phyloP scores from a whole-genome alignment of 2,797 vertebrate species.

The Nyctalus aviator region DNA sequence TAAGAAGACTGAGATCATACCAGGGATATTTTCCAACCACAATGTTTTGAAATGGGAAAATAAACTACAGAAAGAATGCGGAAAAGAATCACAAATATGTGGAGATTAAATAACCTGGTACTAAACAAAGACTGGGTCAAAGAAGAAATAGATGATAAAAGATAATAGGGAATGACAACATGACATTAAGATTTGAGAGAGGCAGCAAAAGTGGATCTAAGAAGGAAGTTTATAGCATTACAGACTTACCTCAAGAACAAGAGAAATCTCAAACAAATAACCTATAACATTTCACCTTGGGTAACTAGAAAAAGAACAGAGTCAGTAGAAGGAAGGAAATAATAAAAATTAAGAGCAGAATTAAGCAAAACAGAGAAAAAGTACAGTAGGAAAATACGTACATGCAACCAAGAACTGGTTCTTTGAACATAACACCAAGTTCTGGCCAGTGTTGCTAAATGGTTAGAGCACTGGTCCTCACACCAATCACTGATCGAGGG shows the following conservation, averaged over 20 bases:
- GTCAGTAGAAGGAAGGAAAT: not conserved
- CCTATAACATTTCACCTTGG: not conserved
- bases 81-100: not conserved
- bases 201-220: not conserved
- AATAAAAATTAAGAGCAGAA: not conserved
- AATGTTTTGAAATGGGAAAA: not conserved
- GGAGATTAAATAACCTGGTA: not conserved
- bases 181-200: not conserved
- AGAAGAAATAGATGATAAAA: not conserved
- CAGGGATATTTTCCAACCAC: not conserved
- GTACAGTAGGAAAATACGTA: not conserved
- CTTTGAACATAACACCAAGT: not conserved
- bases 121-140: not conserved
- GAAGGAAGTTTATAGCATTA: not conserved
- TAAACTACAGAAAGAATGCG: not conserved
- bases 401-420: not conserved
- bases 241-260: not conserved
- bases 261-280: not conserved
- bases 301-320: not conserved
- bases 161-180: not conserved
- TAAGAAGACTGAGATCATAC: not conserved
- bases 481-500: too few species aligned
- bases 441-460: too few species aligned
- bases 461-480: too few species aligned
- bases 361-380: not conserved